These are phyloP conservation scores for Tachystola acroxantha DNA, from an alignment of 2,888 invertebrate genomes.

Conservation along the genomic window DNA sequence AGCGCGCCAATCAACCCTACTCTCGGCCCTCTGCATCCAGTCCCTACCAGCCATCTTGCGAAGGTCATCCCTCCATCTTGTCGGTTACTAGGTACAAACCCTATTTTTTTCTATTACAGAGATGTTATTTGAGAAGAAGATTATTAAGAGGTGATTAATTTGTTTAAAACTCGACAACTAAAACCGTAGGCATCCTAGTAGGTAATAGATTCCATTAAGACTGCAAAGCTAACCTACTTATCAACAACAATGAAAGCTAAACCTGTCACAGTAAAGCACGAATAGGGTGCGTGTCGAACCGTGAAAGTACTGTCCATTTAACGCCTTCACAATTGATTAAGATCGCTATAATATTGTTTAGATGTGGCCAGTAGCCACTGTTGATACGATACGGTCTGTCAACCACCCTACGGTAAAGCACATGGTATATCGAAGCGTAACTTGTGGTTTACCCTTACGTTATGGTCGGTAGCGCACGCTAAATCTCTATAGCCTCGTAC, in stretches of 20 bases:
- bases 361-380: neutral
- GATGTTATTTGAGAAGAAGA: too few relatives aligned
- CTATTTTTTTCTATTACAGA: too few relatives aligned
- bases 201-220: too few relatives aligned
- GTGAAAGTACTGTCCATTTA: conserved; percentile 4
- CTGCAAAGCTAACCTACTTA: neutral
- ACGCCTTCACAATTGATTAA: conserved; percentile 5
- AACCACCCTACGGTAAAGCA: conserved; percentile 12
- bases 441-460: conserved; percentile 8
- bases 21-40: too few relatives aligned
- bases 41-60: too few relatives aligned
- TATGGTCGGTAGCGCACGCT: conserved; percentile 14
- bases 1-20: too few relatives aligned
- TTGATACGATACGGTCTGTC: conserved; percentile 3
- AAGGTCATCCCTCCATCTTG: too few relatives aligned
- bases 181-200: too few relatives aligned
- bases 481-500: too few relatives aligned
- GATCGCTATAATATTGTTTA: neutral
- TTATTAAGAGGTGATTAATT: too few relatives aligned
- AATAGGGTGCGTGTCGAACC: conserved; percentile 7
- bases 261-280: conserved; percentile 1
- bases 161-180: too few relatives aligned
- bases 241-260: neutral
- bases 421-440: conserved; percentile 22
- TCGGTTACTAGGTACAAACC: too few relatives aligned